phyloP scores from a whole-genome alignment of 2,888 invertebrate species.

The Trypoxylon attenuatum region DNA sequence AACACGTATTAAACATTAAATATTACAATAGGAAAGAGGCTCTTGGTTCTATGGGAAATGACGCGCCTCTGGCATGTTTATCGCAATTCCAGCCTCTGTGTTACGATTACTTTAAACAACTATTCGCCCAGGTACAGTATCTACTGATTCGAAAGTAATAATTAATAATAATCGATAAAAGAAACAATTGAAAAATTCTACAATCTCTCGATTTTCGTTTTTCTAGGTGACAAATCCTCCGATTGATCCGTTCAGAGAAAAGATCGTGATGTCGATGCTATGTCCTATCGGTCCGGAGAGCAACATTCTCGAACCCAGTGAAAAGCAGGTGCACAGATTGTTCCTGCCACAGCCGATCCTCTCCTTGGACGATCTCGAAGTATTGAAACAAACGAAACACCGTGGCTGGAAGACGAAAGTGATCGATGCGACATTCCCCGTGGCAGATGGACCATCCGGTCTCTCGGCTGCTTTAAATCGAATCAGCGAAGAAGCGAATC shows the following conservation, averaged over 20 bases:
- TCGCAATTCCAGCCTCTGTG: constrained; percentile 95
- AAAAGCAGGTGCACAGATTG: constrained; percentile 90
- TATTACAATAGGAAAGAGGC: constrained; percentile 93
- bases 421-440: constrained; percentile 92
- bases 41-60: constrained; percentile 99
- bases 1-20: not conserved
- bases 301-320: constrained; percentile 93
- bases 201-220: too few relatives aligned
- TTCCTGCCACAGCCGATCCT: constrained; percentile 96
- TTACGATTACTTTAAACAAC: constrained; percentile 98
- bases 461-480: constrained; percentile 86
- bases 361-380: constrained; percentile 91
- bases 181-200: too few relatives aligned
- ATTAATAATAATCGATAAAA: too few relatives aligned
- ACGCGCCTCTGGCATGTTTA: constrained; percentile 97
- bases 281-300: constrained; percentile 98
- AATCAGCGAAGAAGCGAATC: constrained; percentile 87
- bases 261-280: constrained; percentile 98
- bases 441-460: constrained; percentile 83
- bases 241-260: constrained; percentile 98
- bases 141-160: too few relatives aligned
- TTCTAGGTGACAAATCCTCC: constrained; percentile 95
- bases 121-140: constrained; percentile 91
- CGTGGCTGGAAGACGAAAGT: constrained; percentile 92
- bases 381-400: constrained; percentile 88